Percentiles rank a stretch among this genome's conserved stretches.
phyloP scores from a whole-genome alignment of 2,113 vertebrate species.

The Phyllostomus discolor region DNA sequence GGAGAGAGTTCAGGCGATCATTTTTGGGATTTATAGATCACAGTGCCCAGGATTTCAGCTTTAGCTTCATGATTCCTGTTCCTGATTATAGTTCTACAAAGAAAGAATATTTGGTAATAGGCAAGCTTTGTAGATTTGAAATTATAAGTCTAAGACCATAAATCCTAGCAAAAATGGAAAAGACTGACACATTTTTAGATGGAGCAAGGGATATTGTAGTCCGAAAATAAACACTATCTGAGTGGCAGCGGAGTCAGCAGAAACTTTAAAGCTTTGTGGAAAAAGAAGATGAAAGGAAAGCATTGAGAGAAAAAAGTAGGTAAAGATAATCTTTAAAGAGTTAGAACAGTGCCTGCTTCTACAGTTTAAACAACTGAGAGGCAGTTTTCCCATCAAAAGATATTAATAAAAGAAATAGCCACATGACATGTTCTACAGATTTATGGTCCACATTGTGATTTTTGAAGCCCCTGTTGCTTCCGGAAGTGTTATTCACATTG shows the following conservation, averaged over 20 bases:
- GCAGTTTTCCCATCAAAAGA: slow-evolving; percentile 52
- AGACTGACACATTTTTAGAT: slow-evolving; percentile 41
- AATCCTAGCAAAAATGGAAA: not conserved
- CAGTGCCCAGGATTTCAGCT: not conserved
- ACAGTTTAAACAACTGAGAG: slow-evolving; percentile 61
- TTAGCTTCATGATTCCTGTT: not conserved
- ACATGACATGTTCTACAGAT: slow-evolving; percentile 44
- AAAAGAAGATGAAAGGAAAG: slow-evolving; percentile 47
- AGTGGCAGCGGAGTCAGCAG: slow-evolving; percentile 49
- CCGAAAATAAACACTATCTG: slow-evolving; percentile 42
- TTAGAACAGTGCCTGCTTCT: slow-evolving; percentile 36
- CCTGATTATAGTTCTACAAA: not conserved
- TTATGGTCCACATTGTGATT: slow-evolving; percentile 39
- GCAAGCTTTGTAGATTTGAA: slow-evolving; percentile 7
- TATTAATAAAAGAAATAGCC: slow-evolving; percentile 63
- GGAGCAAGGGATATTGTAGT: slow-evolving; percentile 23
- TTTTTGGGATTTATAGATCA: not conserved
- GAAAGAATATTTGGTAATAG: not conserved
- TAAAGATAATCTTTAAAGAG: slow-evolving; percentile 65
- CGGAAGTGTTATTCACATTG: slow-evolving; percentile 45
- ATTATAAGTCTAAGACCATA: not conserved
- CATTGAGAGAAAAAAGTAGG: not conserved
- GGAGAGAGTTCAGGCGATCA: not conserved
- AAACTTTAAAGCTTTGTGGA: slow-evolving; percentile 55
- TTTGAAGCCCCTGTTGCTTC: slow-evolving; percentile 44